A percentile compares a stretch with the other conserved stretches of the same genome.
Conservation (phyloP, 1,140 invertebrate species). For the Teleogryllus occipitalis region DNA sequence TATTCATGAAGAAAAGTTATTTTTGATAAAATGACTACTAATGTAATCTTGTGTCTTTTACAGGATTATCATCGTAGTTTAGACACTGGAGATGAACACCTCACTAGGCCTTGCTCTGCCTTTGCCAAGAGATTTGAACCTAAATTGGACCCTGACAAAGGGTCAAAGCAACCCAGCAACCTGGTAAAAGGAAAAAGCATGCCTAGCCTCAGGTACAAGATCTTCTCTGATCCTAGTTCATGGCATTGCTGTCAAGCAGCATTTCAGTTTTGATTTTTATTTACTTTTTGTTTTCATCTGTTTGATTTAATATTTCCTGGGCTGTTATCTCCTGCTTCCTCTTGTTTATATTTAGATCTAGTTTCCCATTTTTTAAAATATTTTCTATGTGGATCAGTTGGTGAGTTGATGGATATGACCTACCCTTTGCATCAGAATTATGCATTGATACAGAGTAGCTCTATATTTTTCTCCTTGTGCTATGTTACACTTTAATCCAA, state of each 20-base stretch:
- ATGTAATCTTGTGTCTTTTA: constrained; percentile 15
- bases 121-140: constrained; percentile 49
- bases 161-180: constrained; percentile 48
- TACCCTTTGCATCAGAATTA: neutral
- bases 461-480: neutral
- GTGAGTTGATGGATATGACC: neutral
- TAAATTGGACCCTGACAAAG: constrained; percentile 33
- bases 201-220: constrained; percentile 77
- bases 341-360: neutral
- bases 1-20: no score
- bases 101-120: constrained; percentile 55
- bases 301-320: constrained; percentile 38
- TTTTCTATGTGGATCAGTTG: neutral
- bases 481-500: no score
- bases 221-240: neutral
- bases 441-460: neutral
- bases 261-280: neutral
- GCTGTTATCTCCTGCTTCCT: constrained; percentile 11
- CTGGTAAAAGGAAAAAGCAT: constrained; percentile 90
- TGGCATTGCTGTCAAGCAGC: no score
- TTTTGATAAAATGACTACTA: no score
- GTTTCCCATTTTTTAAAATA: neutral
- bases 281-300: constrained; percentile 25
- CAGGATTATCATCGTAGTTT: constrained; percentile 71
- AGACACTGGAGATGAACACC: constrained; percentile 61